Evolutionary conservation across 2,797 vertebrate genomes (phyloP), one percentile per base, ranked within the genome.

Genomic region (Steatocranus sp.): DNA sequence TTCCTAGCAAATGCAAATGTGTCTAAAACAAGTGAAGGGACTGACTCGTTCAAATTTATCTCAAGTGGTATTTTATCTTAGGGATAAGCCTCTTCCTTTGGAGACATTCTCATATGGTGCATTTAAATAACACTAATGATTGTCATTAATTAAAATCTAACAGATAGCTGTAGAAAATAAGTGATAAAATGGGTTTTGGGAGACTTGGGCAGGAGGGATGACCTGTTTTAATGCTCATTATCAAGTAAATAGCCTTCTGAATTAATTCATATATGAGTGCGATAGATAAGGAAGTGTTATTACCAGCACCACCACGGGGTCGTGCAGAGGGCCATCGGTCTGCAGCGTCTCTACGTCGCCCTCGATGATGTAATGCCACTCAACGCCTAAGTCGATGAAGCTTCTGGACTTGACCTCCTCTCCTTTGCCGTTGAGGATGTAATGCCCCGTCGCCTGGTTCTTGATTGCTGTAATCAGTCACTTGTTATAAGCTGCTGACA

Each of bases 381-480:
- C 97, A 86, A 99, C 97, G 1, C 99, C 98, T 38, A 99, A 94
- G 76, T 99, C 98, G 7, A 99, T 98, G 95, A 99, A 99, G 77
- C 95, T 98, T 9, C 95, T 95, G 17, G 98, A 97, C 84, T 94
- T 96, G 23, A 96, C 93, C 76, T 98, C 97, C 66, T 99, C 98
- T 56, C 97, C 97, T 93, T 98, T 99, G 30, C 98, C 97, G 0
- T 99, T 99, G 81, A 99, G 96, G 66, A 99, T 97, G 80, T 99
- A 99, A 91, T 99, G 98, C 32, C 98, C 98, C 0, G 98, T 99
- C 0, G 97, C 98, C 90, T 99, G 98, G 94, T 99, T 99, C 96
- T 99, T 99, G 92, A 99, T 96, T 4, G 98, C 98, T 98, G 94
- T 41, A 96, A 95, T 84, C 81, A 94, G 87, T 86, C 46, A 84